Conservation (phyloP, 2,888 invertebrate genomes). For the Pristionchus mayeri region DNA sequence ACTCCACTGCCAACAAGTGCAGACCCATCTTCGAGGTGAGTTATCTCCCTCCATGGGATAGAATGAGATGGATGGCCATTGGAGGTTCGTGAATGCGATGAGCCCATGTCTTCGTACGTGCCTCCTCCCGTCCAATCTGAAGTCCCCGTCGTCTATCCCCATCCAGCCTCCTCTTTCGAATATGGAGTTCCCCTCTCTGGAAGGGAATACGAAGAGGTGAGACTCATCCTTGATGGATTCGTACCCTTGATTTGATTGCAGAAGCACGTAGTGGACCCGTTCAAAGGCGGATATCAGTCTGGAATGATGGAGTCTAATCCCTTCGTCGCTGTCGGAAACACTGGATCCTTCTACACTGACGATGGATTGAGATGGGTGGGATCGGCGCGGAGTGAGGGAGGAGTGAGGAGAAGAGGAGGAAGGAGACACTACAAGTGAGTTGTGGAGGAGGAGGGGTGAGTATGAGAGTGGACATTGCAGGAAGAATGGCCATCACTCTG, state of each 20-base stretch:
- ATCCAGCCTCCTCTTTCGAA: background rate
- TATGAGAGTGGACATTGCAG: constrained; percentile 5
- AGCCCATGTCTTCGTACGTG: constrained; percentile 32
- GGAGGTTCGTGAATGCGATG: constrained; percentile 45
- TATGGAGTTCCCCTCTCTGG: constrained; percentile 15
- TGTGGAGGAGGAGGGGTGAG: background rate
- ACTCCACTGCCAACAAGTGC: background rate
- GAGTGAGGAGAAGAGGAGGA: background rate
- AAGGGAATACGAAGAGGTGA: constrained; percentile 2
- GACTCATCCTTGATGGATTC: background rate
- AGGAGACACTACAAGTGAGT: constrained; percentile 11
- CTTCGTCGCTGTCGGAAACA: constrained; percentile 6
- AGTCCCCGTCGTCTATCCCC: background rate
- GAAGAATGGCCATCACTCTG: background rate
- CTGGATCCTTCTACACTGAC: constrained; percentile 15
- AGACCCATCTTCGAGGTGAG: constrained; percentile 42
- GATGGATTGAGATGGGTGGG: constrained; percentile 44
- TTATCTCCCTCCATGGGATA: background rate
- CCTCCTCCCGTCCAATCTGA: constrained; percentile 18
- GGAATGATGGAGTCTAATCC: constrained; percentile 29
- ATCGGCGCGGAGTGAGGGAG: constrained; percentile 10
- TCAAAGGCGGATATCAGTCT: constrained; percentile 24
- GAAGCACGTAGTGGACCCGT: background rate
- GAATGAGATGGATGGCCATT: background rate
- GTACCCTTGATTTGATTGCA: background rate